Evolutionary conservation across 92 coral and sea anemone species (phyloP), one percentile per base, ranked within the genome.

Genomic region (Epizoanthus scotinus): DNA sequence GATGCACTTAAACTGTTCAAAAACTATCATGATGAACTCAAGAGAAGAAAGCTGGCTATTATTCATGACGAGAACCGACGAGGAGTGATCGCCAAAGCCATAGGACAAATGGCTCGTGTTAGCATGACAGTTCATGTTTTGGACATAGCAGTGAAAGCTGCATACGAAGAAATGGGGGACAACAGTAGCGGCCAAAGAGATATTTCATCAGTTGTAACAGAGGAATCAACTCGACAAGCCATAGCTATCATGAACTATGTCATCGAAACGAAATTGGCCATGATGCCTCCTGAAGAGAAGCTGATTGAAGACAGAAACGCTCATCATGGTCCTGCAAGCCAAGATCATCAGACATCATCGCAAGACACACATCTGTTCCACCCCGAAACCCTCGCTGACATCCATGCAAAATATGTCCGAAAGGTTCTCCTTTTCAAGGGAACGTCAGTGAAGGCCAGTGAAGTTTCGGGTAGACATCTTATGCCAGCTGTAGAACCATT

Each of bases 51-150:
- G 72, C 67, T 82, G 55, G 64, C 79, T 0, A 87, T 68, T 9
- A 40, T 47, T 2, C 22, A 56, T 36, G 80, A 77, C 55, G 86
- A 87, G 67, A 87, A 87, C 69, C 13, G 90, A 25, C 84, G 70
- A 1, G 81, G 84, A 28, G 78, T 87, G 53, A 77, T 80, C 14
- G 71, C 85, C 15, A 85, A 85, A 62, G 85, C 85, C 21, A 70
- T 71, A 18, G 82, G 82, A 21, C 81, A 79, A 79, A 85, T 71
- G 89, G 89, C 89, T 25, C 57, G 70, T 18, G 85, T 85, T 74
- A 67, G 84, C 78, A 78, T 70, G 89, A 81, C 81, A 29, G 44
- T 73, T 18, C 89, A 81, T 44, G 72, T 81, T 18, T 71, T 86
- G 25, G 70, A 79, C 70, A 65, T 50, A 7, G 88, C 74, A 14